These are phyloP conservation scores for Meleagris gallopavo DNA, from an alignment of 2,113 vertebrate genomes.

Conservation along the genomic window DNA sequence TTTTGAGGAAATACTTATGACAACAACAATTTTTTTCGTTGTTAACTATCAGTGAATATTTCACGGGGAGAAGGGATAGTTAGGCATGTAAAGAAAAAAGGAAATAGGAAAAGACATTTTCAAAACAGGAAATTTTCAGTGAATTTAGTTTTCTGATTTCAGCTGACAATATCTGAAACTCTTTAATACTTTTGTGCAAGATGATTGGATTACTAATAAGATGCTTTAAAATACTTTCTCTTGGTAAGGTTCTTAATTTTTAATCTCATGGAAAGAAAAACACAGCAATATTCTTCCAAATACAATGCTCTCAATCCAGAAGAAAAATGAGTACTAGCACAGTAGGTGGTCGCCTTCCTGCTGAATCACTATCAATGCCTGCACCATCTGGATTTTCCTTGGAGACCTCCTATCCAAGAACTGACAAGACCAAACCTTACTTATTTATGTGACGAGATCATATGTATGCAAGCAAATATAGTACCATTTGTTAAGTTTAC, in stretches of 20 bases:
- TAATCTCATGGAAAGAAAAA: neutral
- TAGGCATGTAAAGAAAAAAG: neutral
- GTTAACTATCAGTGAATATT: neutral
- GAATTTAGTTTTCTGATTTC: neutral
- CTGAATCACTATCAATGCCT: conserved; percentile 62
- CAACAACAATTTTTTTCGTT: neutral
- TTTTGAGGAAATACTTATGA: conserved; percentile 1
- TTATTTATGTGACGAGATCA: conserved; percentile 71
- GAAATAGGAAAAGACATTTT: too few species aligned
- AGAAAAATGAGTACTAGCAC: conserved; percentile 58
- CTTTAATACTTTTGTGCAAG: neutral
- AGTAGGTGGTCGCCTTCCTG: conserved; percentile 70
- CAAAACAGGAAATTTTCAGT: neutral
- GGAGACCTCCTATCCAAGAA: conserved; percentile 56
- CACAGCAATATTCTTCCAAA: neutral
- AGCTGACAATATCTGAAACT: neutral
- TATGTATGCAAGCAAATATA: neutral
- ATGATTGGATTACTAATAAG: neutral
- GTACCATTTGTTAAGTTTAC: conserved; percentile 20
- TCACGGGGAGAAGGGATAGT: neutral
- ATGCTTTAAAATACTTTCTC: neutral
- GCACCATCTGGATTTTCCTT: conserved; percentile 73
- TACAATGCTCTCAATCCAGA: neutral
- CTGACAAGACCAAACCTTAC: conserved; percentile 61
- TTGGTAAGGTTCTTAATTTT: conserved; percentile 32